Conservation (phyloP, 2,888 invertebrate genomes). For the Meta bourneti region DNA sequence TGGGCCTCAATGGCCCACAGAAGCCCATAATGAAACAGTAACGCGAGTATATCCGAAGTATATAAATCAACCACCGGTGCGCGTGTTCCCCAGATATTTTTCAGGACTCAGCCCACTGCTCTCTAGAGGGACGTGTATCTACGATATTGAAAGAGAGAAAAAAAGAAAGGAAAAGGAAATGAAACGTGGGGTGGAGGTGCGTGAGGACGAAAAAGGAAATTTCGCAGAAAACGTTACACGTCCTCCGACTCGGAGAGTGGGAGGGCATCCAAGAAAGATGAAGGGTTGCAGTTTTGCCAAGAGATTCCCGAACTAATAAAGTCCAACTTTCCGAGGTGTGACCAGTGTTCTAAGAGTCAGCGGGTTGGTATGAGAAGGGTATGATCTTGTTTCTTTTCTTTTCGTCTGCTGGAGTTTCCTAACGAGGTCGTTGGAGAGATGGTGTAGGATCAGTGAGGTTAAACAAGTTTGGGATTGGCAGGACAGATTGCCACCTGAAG, state of each 20-base stretch:
- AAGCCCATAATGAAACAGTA: background rate
- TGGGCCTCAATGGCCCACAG: background rate
- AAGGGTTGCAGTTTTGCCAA: conserved; percentile 10
- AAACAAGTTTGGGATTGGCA: background rate
- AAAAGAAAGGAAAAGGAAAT: conserved; percentile 22
- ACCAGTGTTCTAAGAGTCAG: conserved; percentile 28
- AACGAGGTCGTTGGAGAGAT: background rate
- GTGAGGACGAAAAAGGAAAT: conserved; percentile 41
- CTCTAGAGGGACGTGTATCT: background rate
- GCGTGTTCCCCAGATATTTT: too few species aligned
- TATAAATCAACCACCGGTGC: background rate
- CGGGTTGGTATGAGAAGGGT: background rate
- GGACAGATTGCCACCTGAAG: background rate
- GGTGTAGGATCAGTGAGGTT: background rate
- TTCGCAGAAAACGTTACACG: conserved; percentile 27
- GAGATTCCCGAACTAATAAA: conserved; percentile 58
- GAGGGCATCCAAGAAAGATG: conserved; percentile 6
- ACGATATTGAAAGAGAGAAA: background rate
- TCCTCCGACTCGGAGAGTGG: background rate
- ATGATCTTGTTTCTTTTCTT: background rate
- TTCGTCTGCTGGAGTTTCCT: background rate
- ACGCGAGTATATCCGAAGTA: background rate
- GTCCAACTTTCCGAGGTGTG: conserved; percentile 31
- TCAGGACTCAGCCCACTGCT: conserved; percentile 19
- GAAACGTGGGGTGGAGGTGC: background rate